Conservation (phyloP, 37 sponge, comb jelly and placozoan genomes). For the Crambe crambe region DNA sequence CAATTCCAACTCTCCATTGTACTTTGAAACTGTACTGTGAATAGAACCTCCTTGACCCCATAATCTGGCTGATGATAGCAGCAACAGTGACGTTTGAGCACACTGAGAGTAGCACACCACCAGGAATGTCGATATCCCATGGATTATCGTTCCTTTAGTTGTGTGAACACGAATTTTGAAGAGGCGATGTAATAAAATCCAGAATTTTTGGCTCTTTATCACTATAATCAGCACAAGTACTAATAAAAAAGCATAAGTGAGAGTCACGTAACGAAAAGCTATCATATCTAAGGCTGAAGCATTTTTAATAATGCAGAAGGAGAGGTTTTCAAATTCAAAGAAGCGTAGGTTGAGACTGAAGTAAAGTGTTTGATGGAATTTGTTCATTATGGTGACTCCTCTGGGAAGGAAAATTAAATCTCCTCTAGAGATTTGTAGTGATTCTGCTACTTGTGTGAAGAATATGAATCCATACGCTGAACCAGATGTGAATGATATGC, state of each 20-base stretch:
- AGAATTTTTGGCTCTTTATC: neutral
- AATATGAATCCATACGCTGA: slow-evolving; percentile 34
- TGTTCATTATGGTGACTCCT: too few relatives aligned
- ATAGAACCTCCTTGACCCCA: neutral
- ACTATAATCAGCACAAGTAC: slow-evolving; percentile 16
- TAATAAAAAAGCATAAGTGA: slow-evolving; percentile 31
- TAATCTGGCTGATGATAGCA: neutral
- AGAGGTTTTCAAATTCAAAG: slow-evolving; percentile 18
- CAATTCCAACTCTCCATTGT: slow-evolving; percentile 6
- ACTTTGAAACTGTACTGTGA: neutral
- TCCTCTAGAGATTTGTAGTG: too few relatives aligned
- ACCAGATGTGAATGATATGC: slow-evolving; percentile 49
- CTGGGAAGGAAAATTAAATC: too few relatives aligned
- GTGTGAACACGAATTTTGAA: too few relatives aligned
- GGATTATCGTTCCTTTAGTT: slow-evolving; percentile 2
- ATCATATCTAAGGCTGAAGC: slow-evolving; percentile 6
- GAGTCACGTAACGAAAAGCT: slow-evolving; percentile 32
- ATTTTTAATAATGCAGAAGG: slow-evolving; percentile 32
- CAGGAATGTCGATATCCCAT: slow-evolving; percentile 51
- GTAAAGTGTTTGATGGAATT: slow-evolving; percentile 7
- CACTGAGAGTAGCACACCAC: slow-evolving; percentile 44
- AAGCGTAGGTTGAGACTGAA: slow-evolving; percentile 9
- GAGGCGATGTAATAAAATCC: neutral
- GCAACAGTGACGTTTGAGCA: slow-evolving; percentile 8
- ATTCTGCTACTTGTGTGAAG: slow-evolving; percentile 31